A percentile compares a stretch with the other conserved stretches of the same genome.
Conservation (phyloP, 2,113 vertebrate species). For the human region GRCh38 chrX:112945501-112946000, state of each 20-base stretch:
- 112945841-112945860: conserved; percentile 55
- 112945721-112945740: neutral
- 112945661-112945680: neutral
- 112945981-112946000: conserved; percentile 55
- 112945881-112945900: conserved; percentile 3
- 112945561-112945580: neutral
- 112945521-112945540: conserved; percentile 24
- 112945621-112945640: neutral
- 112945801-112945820: conserved; percentile 43
- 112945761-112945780: conserved; percentile 35
- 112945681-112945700: conserved; percentile 10
- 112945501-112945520: conserved; percentile 5
- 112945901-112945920: neutral
- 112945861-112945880: conserved; percentile 56
- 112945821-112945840: conserved; percentile 42
- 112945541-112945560: neutral
- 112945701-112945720: conserved; percentile 35
- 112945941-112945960: neutral
- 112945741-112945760: conserved; percentile 62
- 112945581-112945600: conserved; percentile 45
- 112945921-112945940: neutral
- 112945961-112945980: neutral
- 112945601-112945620: conserved; percentile 36
- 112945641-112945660: conserved; percentile 2
- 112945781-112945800: conserved; percentile 32